Evolutionary conservation across 2,113 vertebrate species (phyloP), one percentile per base, ranked within the genome.

Genomic region (Calypte anna): DNA sequence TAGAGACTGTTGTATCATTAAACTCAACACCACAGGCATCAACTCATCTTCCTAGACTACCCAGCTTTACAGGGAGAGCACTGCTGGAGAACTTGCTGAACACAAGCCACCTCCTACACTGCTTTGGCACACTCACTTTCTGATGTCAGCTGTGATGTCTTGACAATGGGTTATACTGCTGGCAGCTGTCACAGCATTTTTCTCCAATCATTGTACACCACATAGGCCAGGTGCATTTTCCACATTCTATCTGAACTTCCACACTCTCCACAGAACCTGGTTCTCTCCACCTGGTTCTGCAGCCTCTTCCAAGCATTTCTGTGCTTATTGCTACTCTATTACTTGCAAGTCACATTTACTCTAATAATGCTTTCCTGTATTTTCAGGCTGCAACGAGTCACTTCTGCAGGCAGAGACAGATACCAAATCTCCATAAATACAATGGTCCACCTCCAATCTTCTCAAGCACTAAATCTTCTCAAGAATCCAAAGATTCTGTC

Each of bases 101-200:
- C 22, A 78, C 5, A 78, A 87, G 23, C 0, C 0, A 78, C 11
- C 17, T 69, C 77, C 73, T 33, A 28, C n/a, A 18, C n/a, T 23
- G 46, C 17, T 22, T 61, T 17, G 10, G 58, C 61, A 40, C 3
- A 15, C 20, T 46, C 78, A 31, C 59, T 22, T 87, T 57, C 38
- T 68, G 43, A 68, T 17, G 48, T 55, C 54, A 63, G 76, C 9
- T 58, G 55, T 59, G 40, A 62, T 12, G 4, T 30, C 53, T n/a
- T 48, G 22, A 59, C 59, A 68, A 55, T 14, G 12, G 9, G 6
- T 43, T 72, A 68, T 12, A 64, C 1, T 27, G 46, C 25, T 40
- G 13, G 51, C 48, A 81, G 43, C 20, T 84, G 9, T 87, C 61
- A 27, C 38, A 78, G 51, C 22, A 13, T 57, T 84, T 81, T 44